Percentiles rank a stretch among this genome's conserved stretches.
These are phyloP conservation scores for Leucopternis melanops DNA, from an alignment of 2,113 vertebrate genomes.

Conservation along the genomic window DNA sequence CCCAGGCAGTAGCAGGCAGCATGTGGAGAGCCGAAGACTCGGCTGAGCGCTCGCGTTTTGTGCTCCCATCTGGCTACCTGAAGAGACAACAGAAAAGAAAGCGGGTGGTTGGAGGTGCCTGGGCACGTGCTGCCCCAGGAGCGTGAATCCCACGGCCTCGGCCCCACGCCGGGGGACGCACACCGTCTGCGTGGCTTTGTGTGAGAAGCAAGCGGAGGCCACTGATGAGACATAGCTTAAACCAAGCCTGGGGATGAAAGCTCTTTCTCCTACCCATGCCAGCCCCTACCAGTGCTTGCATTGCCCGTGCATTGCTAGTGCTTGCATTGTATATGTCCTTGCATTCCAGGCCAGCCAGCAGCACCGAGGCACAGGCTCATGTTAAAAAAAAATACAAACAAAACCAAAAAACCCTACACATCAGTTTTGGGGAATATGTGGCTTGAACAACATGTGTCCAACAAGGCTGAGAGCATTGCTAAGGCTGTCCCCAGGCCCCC, in stretches of 20 bases:
- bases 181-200: fast-evolving
- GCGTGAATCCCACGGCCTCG: background rate
- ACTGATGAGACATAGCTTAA: background rate
- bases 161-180: fast-evolving
- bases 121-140: background rate
- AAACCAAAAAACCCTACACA: background rate
- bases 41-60: conserved; percentile 75
- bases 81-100: background rate
- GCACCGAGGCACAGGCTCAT: background rate
- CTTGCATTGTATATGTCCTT: background rate
- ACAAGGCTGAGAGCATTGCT: background rate
- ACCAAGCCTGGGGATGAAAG: background rate
- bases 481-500: background rate
- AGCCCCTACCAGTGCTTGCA: background rate
- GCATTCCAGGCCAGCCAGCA: background rate
- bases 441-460: background rate
- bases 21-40: conserved; percentile 75
- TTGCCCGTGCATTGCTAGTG: background rate
- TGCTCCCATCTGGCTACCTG: conserved; percentile 94
- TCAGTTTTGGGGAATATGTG: background rate
- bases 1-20: conserved; percentile 85
- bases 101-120: background rate
- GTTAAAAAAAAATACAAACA: fast-evolving
- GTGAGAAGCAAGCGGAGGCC: background rate
- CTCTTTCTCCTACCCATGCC: background rate